Evolutionary conservation across 1,140 invertebrate genomes (phyloP).

Genomic region (Anadara kagoshimensis): DNA sequence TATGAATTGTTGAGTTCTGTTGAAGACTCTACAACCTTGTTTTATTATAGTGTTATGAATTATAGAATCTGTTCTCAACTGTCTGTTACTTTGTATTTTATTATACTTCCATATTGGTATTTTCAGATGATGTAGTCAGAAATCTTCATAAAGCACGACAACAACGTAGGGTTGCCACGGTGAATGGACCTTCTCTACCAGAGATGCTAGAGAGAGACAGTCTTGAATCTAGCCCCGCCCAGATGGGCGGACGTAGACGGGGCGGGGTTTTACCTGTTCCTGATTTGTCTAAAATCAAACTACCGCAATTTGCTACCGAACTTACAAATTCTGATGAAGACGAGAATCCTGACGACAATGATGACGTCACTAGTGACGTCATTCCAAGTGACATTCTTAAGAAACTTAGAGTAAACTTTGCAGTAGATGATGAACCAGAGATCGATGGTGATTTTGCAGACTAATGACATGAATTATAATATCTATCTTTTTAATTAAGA

Average conservation of each 20-base stretch:
- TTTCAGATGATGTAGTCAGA: slow-evolving; percentile 19
- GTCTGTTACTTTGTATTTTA: too few relatives aligned
- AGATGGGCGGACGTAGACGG: not conserved
- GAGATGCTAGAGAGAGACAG: slow-evolving; percentile 16
- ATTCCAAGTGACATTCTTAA: not conserved
- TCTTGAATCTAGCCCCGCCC: slow-evolving; percentile 4
- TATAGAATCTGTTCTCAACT: too few relatives aligned
- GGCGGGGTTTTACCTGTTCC: slow-evolving; percentile 20
- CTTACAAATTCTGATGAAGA: not conserved
- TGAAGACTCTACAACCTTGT: too few relatives aligned
- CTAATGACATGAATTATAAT: too few relatives aligned
- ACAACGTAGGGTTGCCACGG: slow-evolving; percentile 10
- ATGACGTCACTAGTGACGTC: not conserved
- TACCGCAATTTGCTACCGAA: not conserved
- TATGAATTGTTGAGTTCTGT: too few relatives aligned
- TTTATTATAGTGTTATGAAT: too few relatives aligned
- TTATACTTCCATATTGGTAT: not conserved
- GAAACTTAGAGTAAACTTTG: not conserved
- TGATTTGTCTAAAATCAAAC: slow-evolving; percentile 12
- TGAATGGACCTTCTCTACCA: slow-evolving; percentile 6
- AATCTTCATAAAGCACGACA: slow-evolving; percentile 9
- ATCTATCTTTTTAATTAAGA: too few relatives aligned
- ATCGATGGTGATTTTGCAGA: too few relatives aligned
- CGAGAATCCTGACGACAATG: not conserved
- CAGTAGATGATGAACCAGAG: too few relatives aligned